These are phyloP conservation scores for Strigamia crassipes DNA, from an alignment of 2,888 invertebrate species.

Conservation along the genomic window DNA sequence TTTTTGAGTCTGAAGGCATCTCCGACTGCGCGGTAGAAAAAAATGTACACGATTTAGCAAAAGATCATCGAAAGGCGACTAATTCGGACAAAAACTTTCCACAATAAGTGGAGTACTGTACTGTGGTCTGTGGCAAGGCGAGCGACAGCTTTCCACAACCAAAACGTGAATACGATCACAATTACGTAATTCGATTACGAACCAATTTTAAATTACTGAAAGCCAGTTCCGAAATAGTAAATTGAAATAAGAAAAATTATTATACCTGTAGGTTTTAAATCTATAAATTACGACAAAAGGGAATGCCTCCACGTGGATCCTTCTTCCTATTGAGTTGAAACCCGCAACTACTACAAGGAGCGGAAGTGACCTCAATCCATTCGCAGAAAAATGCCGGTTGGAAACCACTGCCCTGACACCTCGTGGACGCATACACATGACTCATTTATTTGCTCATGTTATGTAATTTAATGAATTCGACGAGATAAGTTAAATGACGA, in stretches of 20 bases:
- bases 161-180: background rate
- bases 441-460: too few species aligned
- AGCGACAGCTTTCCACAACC: too few species aligned
- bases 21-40: constrained; percentile 7
- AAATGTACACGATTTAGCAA: background rate
- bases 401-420: too few species aligned
- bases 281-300: background rate
- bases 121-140: background rate
- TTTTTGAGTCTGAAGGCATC: constrained; percentile 99
- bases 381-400: background rate
- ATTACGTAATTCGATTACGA: background rate
- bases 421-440: too few species aligned
- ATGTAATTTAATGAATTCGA: too few species aligned
- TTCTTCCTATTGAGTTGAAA: background rate
- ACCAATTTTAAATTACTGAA: background rate
- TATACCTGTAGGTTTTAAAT: background rate
- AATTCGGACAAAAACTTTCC: background rate
- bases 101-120: background rate
- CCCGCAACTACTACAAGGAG: background rate
- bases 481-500: too few species aligned
- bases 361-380: background rate
- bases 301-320: constrained; percentile 19
- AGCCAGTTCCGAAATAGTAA: background rate
- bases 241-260: too few species aligned
- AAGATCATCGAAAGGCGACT: too few species aligned